Evolutionary conservation across 1,140 invertebrate species (phyloP).

Genomic region (Papilio xuthus): DNA sequence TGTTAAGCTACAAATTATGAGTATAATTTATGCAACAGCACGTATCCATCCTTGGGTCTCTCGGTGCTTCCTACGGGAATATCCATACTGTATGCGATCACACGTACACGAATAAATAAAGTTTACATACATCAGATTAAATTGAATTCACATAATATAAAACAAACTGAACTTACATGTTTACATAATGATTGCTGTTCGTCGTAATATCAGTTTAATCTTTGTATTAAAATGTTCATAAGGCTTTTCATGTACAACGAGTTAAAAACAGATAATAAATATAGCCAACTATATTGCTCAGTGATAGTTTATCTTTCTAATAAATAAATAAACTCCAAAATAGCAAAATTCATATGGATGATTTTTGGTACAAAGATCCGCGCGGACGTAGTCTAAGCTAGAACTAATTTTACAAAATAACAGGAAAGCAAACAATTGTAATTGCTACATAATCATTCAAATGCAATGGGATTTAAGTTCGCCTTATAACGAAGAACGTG

Average conservation of each 20-base stretch:
- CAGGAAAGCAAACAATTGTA: background rate
- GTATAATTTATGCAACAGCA: constrained; percentile 17
- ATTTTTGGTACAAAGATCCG: no score
- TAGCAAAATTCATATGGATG: no score
- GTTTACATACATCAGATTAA: background rate
- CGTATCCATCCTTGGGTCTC: background rate
- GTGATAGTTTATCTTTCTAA: no score
- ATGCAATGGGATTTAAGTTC: constrained; percentile 12
- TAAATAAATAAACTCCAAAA: no score
- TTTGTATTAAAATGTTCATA: no score
- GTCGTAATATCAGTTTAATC: no score
- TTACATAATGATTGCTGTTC: background rate
- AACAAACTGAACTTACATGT: background rate
- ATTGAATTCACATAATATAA: background rate
- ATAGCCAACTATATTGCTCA: no score
- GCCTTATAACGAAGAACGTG: constrained; percentile 8
- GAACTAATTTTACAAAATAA: background rate
- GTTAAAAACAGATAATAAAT: no score
- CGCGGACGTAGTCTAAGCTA: no score
- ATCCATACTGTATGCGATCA: background rate
- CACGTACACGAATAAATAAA: constrained; percentile 17
- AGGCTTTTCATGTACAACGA: no score
- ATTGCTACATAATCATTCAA: background rate
- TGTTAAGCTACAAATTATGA: constrained; percentile 8
- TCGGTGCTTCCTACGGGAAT: background rate